Evolutionary conservation across 1,140 invertebrate genomes (phyloP).

Genomic region (Zaprionus africanus): DNA sequence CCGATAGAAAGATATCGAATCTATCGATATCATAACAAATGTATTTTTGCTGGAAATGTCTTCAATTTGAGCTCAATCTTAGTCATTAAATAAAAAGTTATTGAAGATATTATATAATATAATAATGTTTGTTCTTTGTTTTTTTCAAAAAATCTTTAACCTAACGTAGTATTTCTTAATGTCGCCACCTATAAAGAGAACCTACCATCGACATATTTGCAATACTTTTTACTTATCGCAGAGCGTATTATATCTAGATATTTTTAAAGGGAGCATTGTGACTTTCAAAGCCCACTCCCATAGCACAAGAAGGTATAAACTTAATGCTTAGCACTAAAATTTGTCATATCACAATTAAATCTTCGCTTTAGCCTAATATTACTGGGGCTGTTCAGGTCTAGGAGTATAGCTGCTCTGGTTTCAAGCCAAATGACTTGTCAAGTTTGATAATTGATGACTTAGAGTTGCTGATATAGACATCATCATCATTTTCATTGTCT

Average conservation of each 20-base stretch:
- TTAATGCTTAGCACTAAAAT: conserved; percentile 27
- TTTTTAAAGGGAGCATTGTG: conserved; percentile 5
- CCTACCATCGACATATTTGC: not conserved
- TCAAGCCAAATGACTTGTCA: not conserved
- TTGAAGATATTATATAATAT: not conserved
- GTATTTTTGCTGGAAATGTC: not conserved
- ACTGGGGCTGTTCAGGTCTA: not conserved
- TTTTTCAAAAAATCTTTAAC: not conserved
- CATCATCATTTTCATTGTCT: conserved; percentile 20
- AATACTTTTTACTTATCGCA: conserved; percentile 1
- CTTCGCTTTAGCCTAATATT: conserved; percentile 8
- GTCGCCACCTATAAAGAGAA: not conserved
- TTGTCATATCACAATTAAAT: conserved; percentile 59
- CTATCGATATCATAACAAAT: not conserved
- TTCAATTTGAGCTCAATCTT: conserved; percentile 2
- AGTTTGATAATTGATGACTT: conserved; percentile 29
- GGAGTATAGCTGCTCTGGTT: not conserved
- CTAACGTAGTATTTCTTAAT: not conserved
- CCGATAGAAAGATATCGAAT: not conserved
- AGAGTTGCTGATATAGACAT: conserved; percentile 29
- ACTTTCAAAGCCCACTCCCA: conserved; percentile 30
- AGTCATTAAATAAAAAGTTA: not conserved
- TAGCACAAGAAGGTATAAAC: conserved; percentile 16
- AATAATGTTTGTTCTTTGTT: not conserved
- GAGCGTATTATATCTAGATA: conserved; percentile 3